Conservation (phyloP, 2,888 invertebrate species). For the Minunthozetes semirufus region DNA sequence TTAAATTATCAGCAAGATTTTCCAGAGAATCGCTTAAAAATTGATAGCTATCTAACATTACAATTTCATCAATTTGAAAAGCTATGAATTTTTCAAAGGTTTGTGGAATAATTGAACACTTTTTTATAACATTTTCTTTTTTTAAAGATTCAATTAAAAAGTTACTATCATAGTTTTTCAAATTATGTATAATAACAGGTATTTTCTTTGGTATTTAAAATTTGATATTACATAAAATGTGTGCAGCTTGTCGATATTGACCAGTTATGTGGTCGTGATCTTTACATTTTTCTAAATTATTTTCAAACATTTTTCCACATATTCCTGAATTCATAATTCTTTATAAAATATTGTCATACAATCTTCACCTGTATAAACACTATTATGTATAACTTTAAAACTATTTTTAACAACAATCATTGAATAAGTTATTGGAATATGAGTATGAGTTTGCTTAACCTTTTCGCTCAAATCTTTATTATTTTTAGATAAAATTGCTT, state of each 20-base stretch:
- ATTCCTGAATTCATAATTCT: background rate
- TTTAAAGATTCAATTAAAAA: background rate
- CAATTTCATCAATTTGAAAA: slow-evolving; percentile 34
- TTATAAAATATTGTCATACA: too few species aligned
- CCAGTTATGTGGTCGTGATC: background rate
- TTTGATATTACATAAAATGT: background rate
- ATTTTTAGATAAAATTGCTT: too few species aligned
- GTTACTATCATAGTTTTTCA: background rate
- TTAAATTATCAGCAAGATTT: slow-evolving; percentile 40
- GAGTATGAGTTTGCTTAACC: too few species aligned
- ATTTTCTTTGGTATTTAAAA: background rate
- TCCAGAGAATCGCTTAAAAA: slow-evolving; percentile 38
- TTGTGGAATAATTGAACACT: slow-evolving; percentile 41
- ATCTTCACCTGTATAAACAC: too few species aligned
- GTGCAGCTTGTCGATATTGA: background rate
- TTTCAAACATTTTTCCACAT: too few species aligned
- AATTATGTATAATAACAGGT: background rate
- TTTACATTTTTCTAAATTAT: too few species aligned
- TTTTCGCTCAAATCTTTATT: too few species aligned
- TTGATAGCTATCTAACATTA: slow-evolving; percentile 43
- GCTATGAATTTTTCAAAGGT: slow-evolving; percentile 43
- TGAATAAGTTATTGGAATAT: too few species aligned
- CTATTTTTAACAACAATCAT: too few species aligned
- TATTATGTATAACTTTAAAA: too few species aligned
- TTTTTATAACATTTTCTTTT: background rate